Evolutionary conservation across 2,113 vertebrate species (phyloP), one percentile per base, ranked within the genome.

Genomic region (Pollimyrus isidori): DNA sequence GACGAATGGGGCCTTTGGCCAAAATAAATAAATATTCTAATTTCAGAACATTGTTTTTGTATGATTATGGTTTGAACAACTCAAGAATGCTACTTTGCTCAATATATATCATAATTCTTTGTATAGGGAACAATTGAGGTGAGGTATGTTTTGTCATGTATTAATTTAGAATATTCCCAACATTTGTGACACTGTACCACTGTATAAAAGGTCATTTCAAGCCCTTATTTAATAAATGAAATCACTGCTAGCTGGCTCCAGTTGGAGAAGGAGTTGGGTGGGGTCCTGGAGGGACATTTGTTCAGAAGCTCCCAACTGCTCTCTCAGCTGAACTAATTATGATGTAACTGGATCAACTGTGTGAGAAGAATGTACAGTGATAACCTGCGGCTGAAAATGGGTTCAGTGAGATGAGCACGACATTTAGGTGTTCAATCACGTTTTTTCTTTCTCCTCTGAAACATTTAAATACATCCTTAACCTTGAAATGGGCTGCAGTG

Each of bases 371-470:
- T 90, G 93, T 94, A 92, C 96, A 95, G 95, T 96, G 96, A 98
- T 98, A 97, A 98, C 97, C 96, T 93, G 94, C 94, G 96, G 95
- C 93, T 96, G 96, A 97, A 95, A 97, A 97, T 96, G 94, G 94
- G 93, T 95, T 90, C 97, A 96, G 96, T 96, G 96, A 97, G 96
- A 95, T 95, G 96, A 97, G 94, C 94, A 95, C 95, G 95, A 95
- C 94, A 93, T 93, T 96, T 95, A 96, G 96, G 94, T 95, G 92
- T 94, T 95, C 95, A 96, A 96, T 97, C 95, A 96, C 95, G 97
- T 96, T 96, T 94, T 90, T 92, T 93, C 88, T 88, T 93, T 93
- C 91, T 94, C 93, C 94, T 94, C 94, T 93, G 92, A 93, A 95
- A 92, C 91, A 95, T 95, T 97, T 95, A 96, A 95, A 97, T 96